These are phyloP conservation scores for Chrysolina oricalcia DNA, from an alignment of 2,888 invertebrate genomes.

Conservation along the genomic window DNA sequence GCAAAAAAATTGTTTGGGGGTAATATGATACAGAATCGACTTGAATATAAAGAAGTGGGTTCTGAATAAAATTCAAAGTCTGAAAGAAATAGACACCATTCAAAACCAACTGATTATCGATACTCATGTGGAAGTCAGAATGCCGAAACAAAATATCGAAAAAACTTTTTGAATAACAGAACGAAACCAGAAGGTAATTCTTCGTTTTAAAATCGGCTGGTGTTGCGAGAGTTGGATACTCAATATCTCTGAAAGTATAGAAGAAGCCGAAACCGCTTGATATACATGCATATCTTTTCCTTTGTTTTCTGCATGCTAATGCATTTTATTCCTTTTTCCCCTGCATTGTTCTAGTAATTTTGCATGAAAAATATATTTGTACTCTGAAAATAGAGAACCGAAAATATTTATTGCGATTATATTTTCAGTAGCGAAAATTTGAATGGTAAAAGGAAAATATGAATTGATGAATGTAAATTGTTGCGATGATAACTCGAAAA, in stretches of 20 bases:
- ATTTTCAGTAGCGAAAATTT: conserved; percentile 41
- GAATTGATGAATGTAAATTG: too few relatives aligned
- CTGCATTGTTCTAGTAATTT: conserved; percentile 22
- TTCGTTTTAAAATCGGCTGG: background rate
- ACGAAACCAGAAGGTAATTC: background rate
- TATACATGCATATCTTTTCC: conserved; percentile 22
- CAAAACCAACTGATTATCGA: too few relatives aligned
- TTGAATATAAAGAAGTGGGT: too few relatives aligned
- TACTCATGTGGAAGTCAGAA: too few relatives aligned
- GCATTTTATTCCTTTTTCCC: conserved; percentile 31
- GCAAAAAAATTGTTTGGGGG: too few relatives aligned
- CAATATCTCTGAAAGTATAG: conserved; percentile 20
- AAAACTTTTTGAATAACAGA: background rate
- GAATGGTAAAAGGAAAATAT: conserved; percentile 40
- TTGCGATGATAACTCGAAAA: too few relatives aligned
- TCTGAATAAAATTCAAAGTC: background rate
- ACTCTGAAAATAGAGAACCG: conserved; percentile 30
- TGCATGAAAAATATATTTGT: conserved; percentile 28
- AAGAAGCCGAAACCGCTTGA: background rate
- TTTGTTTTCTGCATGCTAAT: conserved; percentile 25
- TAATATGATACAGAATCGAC: too few relatives aligned
- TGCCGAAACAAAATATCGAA: too few relatives aligned
- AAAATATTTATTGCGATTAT: conserved; percentile 32
- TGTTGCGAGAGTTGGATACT: background rate
- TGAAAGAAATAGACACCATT: background rate